Percentiles rank a stretch among this genome's conserved stretches.
Evolutionary conservation across 2,113 vertebrate species (phyloP).

Genomic region (Patagioenas fasciata): DNA sequence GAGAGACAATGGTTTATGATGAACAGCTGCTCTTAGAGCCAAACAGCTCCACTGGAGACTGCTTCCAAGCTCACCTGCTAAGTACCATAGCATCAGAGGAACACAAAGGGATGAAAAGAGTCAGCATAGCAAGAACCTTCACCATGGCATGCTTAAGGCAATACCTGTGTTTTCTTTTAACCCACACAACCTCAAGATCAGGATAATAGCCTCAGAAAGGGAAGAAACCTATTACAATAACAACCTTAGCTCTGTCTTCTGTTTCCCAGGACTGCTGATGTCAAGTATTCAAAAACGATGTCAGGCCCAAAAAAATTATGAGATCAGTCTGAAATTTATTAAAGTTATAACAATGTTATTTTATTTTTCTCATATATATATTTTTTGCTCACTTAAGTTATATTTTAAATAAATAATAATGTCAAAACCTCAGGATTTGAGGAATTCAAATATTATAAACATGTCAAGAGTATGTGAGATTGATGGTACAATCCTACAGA

Average conservation of each 20-base stretch:
- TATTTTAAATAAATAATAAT: background rate
- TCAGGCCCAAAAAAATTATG: background rate
- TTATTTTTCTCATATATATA: background rate
- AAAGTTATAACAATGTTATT: background rate
- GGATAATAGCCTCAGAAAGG: background rate
- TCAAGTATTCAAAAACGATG: background rate
- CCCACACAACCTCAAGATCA: background rate
- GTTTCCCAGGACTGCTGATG: background rate
- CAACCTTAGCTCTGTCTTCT: background rate
- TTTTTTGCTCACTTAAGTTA: background rate
- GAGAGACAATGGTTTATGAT: rapidly evolving
- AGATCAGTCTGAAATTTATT: background rate
- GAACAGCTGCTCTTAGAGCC: background rate
- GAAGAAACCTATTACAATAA: background rate
- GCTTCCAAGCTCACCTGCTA: background rate
- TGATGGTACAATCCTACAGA: background rate
- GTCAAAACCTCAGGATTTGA: background rate
- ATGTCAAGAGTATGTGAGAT: background rate
- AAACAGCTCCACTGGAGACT: background rate
- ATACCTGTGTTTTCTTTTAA: background rate
- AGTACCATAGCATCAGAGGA: background rate
- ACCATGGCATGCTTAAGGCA: background rate
- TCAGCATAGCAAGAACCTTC: background rate
- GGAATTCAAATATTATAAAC: background rate
- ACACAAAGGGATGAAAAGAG: background rate